phyloP scores from a whole-genome alignment of 2,888 invertebrate species.

The Leucophenga maculata region DNA sequence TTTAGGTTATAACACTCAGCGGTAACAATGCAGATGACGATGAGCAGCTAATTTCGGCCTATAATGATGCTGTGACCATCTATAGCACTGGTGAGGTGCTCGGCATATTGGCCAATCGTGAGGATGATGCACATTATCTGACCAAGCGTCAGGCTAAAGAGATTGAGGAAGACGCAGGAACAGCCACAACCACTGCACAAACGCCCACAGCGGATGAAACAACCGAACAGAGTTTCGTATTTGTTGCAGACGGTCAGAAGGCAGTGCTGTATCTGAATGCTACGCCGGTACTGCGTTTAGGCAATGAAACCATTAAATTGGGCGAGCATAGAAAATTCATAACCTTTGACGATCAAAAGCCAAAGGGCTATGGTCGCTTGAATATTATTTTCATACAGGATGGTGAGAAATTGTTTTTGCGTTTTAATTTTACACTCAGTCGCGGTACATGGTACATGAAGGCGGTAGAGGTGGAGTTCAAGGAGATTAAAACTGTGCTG shows the following conservation, averaged over 20 bases:
- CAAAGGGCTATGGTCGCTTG: slow-evolving; percentile 62
- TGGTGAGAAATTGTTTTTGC: slow-evolving; percentile 73
- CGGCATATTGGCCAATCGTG: slow-evolving; percentile 74
- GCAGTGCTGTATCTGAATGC: slow-evolving; percentile 75
- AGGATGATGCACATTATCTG: slow-evolving; percentile 67
- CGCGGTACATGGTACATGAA: slow-evolving; percentile 75
- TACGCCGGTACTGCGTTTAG: slow-evolving; percentile 73
- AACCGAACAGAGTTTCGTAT: slow-evolving; percentile 73
- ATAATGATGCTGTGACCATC: slow-evolving; percentile 75
- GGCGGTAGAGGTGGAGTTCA: slow-evolving; percentile 75
- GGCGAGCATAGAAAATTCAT: slow-evolving; percentile 61
- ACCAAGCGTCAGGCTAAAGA: slow-evolving; percentile 64
- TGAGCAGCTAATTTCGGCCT: slow-evolving; percentile 76
- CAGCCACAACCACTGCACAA: slow-evolving; percentile 62
- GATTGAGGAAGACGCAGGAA: slow-evolving; percentile 30
- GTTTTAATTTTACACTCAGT: slow-evolving; percentile 75
- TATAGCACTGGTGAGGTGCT: slow-evolving; percentile 76
- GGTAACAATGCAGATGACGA: slow-evolving; percentile 77
- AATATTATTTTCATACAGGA: slow-evolving; percentile 64
- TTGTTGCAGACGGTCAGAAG: slow-evolving; percentile 74
- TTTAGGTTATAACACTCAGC: slow-evolving; percentile 74
- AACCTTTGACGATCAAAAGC: slow-evolving; percentile 65
- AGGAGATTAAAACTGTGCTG: slow-evolving; percentile 57
- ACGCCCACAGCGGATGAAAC: slow-evolving; percentile 63
- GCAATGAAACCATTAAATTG: slow-evolving; percentile 52